phyloP scores from a whole-genome alignment of 1,140 invertebrate genomes.

The Thaumetopoea pityocampa region DNA sequence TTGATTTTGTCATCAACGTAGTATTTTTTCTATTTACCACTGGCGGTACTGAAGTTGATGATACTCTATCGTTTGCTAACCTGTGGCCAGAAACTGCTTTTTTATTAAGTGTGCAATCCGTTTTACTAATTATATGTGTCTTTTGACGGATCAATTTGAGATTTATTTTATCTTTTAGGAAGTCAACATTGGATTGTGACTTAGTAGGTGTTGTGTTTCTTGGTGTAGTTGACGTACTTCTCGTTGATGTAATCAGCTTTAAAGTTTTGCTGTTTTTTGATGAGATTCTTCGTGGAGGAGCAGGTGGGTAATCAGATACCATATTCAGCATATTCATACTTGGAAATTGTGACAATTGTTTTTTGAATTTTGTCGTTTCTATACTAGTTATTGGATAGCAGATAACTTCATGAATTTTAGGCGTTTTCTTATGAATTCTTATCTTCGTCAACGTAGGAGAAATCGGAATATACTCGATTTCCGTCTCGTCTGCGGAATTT shows the following conservation, averaged over 20 bases:
- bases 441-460: slow-evolving; percentile 87
- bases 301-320: slow-evolving; percentile 71
- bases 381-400: slow-evolving; percentile 78
- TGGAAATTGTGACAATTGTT: slow-evolving; percentile 73
- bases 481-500: slow-evolving; percentile 81
- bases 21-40: slow-evolving; percentile 45
- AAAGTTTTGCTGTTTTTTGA: slow-evolving; percentile 84
- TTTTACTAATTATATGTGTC: slow-evolving; percentile 63
- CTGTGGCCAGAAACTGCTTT: slow-evolving; percentile 35
- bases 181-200: slow-evolving; percentile 73
- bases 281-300: slow-evolving; percentile 83
- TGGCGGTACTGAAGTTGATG: slow-evolving; percentile 52
- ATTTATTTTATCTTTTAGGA: slow-evolving; percentile 77
- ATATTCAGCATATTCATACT: slow-evolving; percentile 28
- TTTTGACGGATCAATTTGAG: slow-evolving; percentile 74
- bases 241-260: slow-evolving; percentile 78
- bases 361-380: slow-evolving; percentile 60
- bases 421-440: slow-evolving; percentile 80
- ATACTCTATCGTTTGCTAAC: slow-evolving; percentile 50
- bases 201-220: slow-evolving; percentile 23
- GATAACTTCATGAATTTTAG: slow-evolving; percentile 70
- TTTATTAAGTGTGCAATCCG: slow-evolving; percentile 31
- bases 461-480: slow-evolving; percentile 89
- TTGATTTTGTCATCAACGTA: slow-evolving; percentile 15
- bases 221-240: slow-evolving; percentile 35